Percentiles rank a stretch among this genome's conserved stretches.
phyloP scores from a whole-genome alignment of 2,888 invertebrate genomes.

The Orchestes rusci region DNA sequence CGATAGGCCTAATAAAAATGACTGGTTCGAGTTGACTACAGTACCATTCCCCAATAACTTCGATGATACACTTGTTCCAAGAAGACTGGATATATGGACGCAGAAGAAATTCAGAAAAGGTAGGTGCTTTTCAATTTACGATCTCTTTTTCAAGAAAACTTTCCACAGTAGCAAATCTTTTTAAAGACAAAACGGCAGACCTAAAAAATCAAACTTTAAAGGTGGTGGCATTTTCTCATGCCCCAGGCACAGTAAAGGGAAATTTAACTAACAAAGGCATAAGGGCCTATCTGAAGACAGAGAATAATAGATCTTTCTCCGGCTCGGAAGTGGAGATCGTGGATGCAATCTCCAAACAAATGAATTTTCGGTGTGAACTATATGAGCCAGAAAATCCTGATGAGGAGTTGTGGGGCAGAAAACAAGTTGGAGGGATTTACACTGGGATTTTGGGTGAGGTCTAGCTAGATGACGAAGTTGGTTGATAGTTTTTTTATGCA shows the following conservation, averaged over 20 bases:
- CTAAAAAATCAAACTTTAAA: conserved; percentile 53
- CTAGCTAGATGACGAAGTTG: not conserved
- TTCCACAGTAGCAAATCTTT: conserved; percentile 40
- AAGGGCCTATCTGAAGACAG: conserved; percentile 4
- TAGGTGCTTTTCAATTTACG: conserved; percentile 14
- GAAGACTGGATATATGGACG: conserved; percentile 62
- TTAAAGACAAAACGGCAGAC: conserved; percentile 54
- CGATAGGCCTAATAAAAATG: conserved; percentile 36
- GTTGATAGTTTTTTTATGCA: conserved; percentile 35
- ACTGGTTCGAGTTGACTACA: conserved; percentile 65
- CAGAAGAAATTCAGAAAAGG: conserved; percentile 53
- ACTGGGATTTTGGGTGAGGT: conserved; percentile 50
- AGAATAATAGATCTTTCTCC: conserved; percentile 37
- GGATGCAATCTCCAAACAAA: conserved; percentile 55
- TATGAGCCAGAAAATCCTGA: conserved; percentile 59
- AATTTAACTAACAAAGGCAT: too few species aligned
- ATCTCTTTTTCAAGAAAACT: not conserved
- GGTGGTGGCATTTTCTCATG: conserved; percentile 60
- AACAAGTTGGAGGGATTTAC: conserved; percentile 56
- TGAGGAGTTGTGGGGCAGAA: conserved; percentile 61
- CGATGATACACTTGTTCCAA: conserved; percentile 50
- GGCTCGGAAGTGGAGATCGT: conserved; percentile 71
- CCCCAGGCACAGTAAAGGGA: conserved; percentile 53
- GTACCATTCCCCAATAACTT: conserved; percentile 65
- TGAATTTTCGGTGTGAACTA: conserved; percentile 64